Evolutionary conservation across 1,140 invertebrate genomes (phyloP), one percentile per base, ranked within the genome.

Genomic region (Hyles euphorbiae): DNA sequence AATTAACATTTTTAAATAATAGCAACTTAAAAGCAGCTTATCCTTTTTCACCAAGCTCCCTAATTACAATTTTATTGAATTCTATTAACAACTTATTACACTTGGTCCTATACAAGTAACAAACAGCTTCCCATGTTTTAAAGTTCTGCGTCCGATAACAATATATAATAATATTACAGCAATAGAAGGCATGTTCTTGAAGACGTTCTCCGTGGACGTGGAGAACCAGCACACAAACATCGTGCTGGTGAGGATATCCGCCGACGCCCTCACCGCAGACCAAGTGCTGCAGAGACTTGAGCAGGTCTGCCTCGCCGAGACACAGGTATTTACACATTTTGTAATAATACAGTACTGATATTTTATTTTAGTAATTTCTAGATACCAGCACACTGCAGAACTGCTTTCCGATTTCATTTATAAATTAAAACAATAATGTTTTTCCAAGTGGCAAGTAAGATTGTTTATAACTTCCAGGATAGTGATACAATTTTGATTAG

Each of bases 221-320:
- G 77, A 89, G 4, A 89, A 74, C 3, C 89, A 94, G 2, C 92
- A 96, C 60, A 94, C 94, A 1, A 98, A 98, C 73, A 97, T 98
- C 60, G 77, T 97, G 44, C 64, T 84, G 50, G 74, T 86, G 46
- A 53, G 60, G 3, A 73, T 86, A 0, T n/a, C 75, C 0, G 8
- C 12, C 5, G 76, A 70, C 9, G 33, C 72, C 0, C 58, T 86
- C 7, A 53, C 34, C 1, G 64, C 81, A 0, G 64, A 71, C 7
- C 22, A 59, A 5, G 74, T 87, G 56, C 49, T 81, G 54, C 72
- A 78, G 54, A 59, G 84, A 32, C 68, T 87, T 0, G 72, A 63
- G 0, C 81, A 87, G 46, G 81, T 87, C 51, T 68, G 72, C 52
- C 63, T 79, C 4, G 68, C 67, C 1, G 84, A 87, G 60, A 86